Evolutionary conservation across 2,888 invertebrate genomes (phyloP).

Genomic region (Synergus japonicus): DNA sequence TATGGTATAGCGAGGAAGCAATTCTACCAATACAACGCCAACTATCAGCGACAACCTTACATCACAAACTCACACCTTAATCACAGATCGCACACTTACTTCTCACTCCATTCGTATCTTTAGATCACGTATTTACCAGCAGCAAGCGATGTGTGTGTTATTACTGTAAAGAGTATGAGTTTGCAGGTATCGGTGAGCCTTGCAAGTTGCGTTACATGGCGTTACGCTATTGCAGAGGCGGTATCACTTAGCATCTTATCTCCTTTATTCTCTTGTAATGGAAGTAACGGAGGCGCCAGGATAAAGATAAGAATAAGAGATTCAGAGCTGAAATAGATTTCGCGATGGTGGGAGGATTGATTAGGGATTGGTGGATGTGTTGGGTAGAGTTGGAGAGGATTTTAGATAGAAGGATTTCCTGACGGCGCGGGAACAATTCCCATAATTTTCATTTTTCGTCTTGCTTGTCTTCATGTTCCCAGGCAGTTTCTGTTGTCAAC

Average conservation of each 20-base stretch:
- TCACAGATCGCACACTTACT: constrained; percentile 44
- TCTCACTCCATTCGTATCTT: constrained; percentile 10
- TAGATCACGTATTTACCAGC: not conserved
- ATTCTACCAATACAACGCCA: constrained; percentile 50
- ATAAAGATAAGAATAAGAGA: constrained; percentile 2
- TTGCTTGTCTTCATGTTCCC: not conserved
- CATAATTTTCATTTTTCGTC: constrained; percentile 11
- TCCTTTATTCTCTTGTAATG: constrained; percentile 25
- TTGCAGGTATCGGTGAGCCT: constrained; percentile 17
- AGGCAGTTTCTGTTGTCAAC: not conserved
- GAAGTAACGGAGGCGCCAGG: constrained; percentile 30
- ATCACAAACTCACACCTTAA: constrained; percentile 63
- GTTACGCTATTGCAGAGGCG: constrained; percentile 38
- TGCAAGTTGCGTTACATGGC: constrained; percentile 17
- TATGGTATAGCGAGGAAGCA: constrained; percentile 71
- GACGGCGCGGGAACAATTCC: constrained; percentile 2
- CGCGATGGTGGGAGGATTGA: not conserved
- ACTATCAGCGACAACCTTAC: constrained; percentile 56
- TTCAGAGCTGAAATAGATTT: not conserved
- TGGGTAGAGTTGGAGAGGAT: not conserved
- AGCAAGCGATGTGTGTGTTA: not conserved
- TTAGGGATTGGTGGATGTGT: not conserved
- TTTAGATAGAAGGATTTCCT: not conserved
- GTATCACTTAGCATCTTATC: constrained; percentile 36
- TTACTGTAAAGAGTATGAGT: constrained; percentile 22